These are phyloP conservation scores for Diaperis boleti DNA, from an alignment of 2,888 invertebrate species.

Conservation along the genomic window DNA sequence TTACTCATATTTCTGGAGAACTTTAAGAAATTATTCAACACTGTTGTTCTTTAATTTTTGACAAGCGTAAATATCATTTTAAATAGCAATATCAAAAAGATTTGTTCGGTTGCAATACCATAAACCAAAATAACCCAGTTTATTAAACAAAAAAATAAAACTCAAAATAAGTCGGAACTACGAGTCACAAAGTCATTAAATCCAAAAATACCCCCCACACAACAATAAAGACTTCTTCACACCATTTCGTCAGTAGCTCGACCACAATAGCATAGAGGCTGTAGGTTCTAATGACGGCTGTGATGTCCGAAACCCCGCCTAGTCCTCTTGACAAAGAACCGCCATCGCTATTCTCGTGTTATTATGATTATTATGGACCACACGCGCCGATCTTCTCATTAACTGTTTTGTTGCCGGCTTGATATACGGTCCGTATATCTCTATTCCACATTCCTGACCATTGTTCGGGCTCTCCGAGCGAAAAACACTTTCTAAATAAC, in stretches of 20 bases:
- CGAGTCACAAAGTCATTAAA: not conserved
- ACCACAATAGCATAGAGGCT: not conserved
- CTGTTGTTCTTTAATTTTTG: no score
- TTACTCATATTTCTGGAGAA: no score
- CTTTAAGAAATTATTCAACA: no score
- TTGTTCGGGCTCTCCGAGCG: slow-evolving; percentile 41
- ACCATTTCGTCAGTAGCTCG: slow-evolving; percentile 1
- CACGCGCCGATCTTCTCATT: slow-evolving; percentile 59
- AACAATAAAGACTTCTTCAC: slow-evolving; percentile 1
- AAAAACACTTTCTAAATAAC: slow-evolving; percentile 30
- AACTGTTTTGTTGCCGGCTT: slow-evolving; percentile 55
- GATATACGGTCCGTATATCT: slow-evolving; percentile 49
- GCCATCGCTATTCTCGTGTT: slow-evolving; percentile 61
- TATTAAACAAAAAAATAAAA: no score
- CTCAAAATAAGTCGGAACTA: no score
- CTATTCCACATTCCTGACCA: slow-evolving; percentile 45
- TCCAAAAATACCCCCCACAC: not conserved
- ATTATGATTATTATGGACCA: slow-evolving; percentile 62
- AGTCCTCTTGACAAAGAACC: slow-evolving; percentile 56
- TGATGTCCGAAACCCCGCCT: slow-evolving; percentile 53
- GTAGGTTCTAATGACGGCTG: slow-evolving; percentile 49
- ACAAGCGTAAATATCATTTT: no score
- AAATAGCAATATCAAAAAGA: no score
- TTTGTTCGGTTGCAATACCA: no score
- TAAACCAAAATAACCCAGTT: no score